Percentiles rank a stretch among this genome's conserved stretches.
phyloP scores from a whole-genome alignment of 1,140 invertebrate genomes.

The Trinorchestia longiramus region DNA sequence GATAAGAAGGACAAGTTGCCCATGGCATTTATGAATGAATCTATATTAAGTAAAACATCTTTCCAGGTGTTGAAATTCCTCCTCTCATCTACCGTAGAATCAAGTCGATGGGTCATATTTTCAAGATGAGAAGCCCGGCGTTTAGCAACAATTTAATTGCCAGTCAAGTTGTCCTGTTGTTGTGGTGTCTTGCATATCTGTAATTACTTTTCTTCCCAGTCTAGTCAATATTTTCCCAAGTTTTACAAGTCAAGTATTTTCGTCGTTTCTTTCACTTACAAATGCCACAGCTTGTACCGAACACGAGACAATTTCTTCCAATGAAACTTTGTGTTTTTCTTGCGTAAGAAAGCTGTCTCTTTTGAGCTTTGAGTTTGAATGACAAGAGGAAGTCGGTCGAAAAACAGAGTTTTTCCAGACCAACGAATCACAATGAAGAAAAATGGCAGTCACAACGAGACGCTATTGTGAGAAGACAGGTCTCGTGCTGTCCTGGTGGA shows the following conservation, averaged over 20 bases:
- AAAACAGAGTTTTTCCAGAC: slow-evolving; percentile 53
- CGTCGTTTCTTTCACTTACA: neutral
- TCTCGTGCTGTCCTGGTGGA: neutral
- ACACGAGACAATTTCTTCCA: neutral
- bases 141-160: neutral
- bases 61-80: no score
- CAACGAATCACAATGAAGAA: slow-evolving; percentile 49
- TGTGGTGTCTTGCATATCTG: neutral
- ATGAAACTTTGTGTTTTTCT: slow-evolving; percentile 27
- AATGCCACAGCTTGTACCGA: neutral
- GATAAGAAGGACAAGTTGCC: no score
- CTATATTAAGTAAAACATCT: no score
- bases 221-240: neutral
- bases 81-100: neutral
- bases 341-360: neutral
- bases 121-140: neutral
- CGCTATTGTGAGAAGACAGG: slow-evolving; percentile 21
- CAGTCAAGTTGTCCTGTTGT: no score
- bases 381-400: slow-evolving; percentile 50
- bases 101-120: neutral
- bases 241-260: neutral
- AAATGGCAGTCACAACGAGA: slow-evolving; percentile 18
- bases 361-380: slow-evolving; percentile 48
- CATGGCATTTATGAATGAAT: no score
- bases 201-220: neutral